Conservation (phyloP, 2,797 vertebrate genomes). For the Ptychadena robeensis region DNA sequence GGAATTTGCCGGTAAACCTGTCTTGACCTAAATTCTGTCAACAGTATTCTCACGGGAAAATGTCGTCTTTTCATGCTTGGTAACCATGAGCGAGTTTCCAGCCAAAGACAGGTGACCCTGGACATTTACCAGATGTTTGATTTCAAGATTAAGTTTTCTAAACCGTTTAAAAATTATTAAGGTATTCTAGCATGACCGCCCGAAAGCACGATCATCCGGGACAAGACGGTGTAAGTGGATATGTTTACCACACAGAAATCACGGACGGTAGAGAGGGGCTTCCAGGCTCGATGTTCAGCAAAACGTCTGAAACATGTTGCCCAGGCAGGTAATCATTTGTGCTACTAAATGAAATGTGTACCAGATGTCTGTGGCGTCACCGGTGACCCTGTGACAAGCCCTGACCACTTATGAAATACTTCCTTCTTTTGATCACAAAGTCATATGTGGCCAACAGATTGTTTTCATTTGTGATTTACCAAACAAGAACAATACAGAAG, state of each 20-base stretch:
- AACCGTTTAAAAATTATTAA: constrained; percentile 59
- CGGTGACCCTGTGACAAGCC: constrained; percentile 32
- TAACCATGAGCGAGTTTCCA: constrained; percentile 48
- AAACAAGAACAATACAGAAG: constrained; percentile 14
- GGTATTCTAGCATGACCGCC: constrained; percentile 59
- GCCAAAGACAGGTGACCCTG: constrained; percentile 56
- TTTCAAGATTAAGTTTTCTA: constrained; percentile 59
- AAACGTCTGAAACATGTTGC: constrained; percentile 7
- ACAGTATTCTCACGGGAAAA: constrained; percentile 55
- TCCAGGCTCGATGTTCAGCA: constrained; percentile 13
- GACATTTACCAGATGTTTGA: constrained; percentile 58
- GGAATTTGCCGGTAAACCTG: constrained; percentile 50
- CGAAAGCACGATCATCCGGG: constrained; percentile 44
- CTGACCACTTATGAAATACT: constrained; percentile 42
- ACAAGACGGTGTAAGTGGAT: constrained; percentile 38
- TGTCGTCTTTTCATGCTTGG: constrained; percentile 47
- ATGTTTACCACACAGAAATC: constrained; percentile 49
- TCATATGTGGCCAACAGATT: constrained; percentile 20
- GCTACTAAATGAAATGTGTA: constrained; percentile 36
- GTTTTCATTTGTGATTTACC: constrained; percentile 28
- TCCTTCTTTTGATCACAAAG: constrained; percentile 47
- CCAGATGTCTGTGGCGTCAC: constrained; percentile 40
- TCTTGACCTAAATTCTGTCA: constrained; percentile 45
- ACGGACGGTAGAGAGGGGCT: constrained; percentile 8
- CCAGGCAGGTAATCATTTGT: constrained; percentile 32